Evolutionary conservation across 2,888 invertebrate genomes (phyloP), one percentile per base, ranked within the genome.

Genomic region (Mactromeris polynyma): DNA sequence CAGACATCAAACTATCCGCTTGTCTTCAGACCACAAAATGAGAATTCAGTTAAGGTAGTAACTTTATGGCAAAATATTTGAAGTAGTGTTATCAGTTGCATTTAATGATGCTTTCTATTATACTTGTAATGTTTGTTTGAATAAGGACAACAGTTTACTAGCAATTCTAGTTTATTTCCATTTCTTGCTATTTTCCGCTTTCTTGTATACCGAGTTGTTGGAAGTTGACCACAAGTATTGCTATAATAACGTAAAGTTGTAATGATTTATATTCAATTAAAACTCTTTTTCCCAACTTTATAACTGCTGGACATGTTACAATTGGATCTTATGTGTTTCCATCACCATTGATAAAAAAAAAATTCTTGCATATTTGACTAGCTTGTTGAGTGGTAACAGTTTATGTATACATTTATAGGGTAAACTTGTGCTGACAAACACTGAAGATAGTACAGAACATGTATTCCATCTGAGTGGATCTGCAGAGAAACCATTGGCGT

Each of bases 401-500:
- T 33, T 73, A 73, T 73, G 17, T 85, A 19, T 36, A 11, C 31
- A 21, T 40, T 19, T 40, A 46, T 90, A 96, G 96, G 96, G 96
- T n/a, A 94, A 95, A 79, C 93, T 97, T 42, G 87, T 94, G 19
- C 92, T 97, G 88, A 94, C 90, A 7, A 97, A 96, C 92, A 94
- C 92, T 21, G 94, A 94, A 17, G 96, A 96, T 92, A 95, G 95
- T 6, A 95, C 95, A 51, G 96, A 95, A 21, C 96, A 96, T 91
- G 93, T 93, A 7, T 96, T 96, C 94, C 92, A 94, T 51, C 91
- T 97, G 79, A 90, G 83, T 79, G 97, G 96, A 1, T 92, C 92
- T 36, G 96, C 96, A 1, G 94, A 96, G 89, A 96, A 96, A 92
- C 96, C 96, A 21, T 94, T 96, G 36, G 95, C 97, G n/a, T 92